A percentile compares a stretch with the other conserved stretches of the same genome.
phyloP scores from a whole-genome alignment of 64 coral and sea anemone species.

The Astreopora myriophthalma region DNA sequence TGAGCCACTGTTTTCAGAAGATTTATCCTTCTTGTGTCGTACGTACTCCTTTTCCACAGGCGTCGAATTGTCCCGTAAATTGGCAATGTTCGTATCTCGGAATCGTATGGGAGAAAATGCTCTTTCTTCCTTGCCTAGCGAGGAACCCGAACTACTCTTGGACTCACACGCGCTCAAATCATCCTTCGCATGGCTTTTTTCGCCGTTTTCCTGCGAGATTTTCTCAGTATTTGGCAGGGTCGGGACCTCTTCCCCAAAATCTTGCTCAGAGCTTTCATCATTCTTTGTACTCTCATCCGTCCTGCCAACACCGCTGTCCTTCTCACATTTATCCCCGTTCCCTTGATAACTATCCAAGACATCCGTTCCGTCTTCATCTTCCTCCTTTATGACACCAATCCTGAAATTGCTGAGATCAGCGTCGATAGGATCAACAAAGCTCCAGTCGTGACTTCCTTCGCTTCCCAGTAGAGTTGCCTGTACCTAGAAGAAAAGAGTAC shows the following conservation, averaged over 20 bases:
- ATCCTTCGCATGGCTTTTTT: slow-evolving; percentile 58
- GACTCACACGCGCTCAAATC: neutral
- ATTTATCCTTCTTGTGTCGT: slow-evolving; percentile 34
- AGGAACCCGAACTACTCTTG: neutral
- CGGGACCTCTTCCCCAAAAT: slow-evolving; percentile 65
- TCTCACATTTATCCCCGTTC: slow-evolving; percentile 87
- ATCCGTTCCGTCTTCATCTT: slow-evolving; percentile 86
- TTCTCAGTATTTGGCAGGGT: slow-evolving; percentile 1
- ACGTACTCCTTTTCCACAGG: slow-evolving; percentile 10
- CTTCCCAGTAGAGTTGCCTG: slow-evolving; percentile 83
- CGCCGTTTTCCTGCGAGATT: slow-evolving; percentile 19
- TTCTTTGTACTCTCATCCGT: slow-evolving; percentile 96
- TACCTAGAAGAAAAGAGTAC: slow-evolving; percentile 51
- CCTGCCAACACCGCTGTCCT: slow-evolving; percentile 93
- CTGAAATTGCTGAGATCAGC: slow-evolving; percentile 49
- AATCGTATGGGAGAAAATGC: slow-evolving; percentile 23
- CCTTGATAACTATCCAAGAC: slow-evolving; percentile 80
- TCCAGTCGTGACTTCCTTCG: slow-evolving; percentile 72
- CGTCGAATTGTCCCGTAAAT: slow-evolving; percentile 18
- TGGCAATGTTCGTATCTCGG: neutral
- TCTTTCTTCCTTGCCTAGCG: slow-evolving; percentile 45
- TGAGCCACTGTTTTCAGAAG: slow-evolving; percentile 20
- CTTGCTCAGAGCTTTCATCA: slow-evolving; percentile 90
- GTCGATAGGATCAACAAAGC: slow-evolving; percentile 58
- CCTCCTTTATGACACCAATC: slow-evolving; percentile 94